These are phyloP conservation scores for Chaetodon trifascialis DNA, from an alignment of 2,113 vertebrate genomes.

Conservation along the genomic window DNA sequence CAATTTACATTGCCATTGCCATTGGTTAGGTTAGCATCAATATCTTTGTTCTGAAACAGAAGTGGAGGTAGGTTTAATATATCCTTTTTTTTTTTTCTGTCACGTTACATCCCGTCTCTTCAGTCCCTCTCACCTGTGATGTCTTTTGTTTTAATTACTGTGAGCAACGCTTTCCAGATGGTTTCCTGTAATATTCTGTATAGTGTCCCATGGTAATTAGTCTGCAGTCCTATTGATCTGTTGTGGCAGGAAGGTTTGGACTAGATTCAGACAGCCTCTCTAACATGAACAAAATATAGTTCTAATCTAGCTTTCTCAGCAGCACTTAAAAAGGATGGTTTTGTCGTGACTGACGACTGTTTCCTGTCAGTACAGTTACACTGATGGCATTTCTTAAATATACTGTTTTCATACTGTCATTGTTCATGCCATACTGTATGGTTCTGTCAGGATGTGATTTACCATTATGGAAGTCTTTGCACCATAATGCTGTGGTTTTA, in stretches of 20 bases:
- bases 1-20: no score
- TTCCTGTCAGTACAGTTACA: neutral
- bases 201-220: neutral
- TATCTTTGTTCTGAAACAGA: no score
- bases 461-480: neutral
- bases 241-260: neutral
- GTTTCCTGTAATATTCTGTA: neutral
- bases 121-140: no score
- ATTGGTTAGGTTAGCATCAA: no score
- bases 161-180: neutral
- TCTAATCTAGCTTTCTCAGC: neutral
- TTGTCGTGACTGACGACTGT: neutral
- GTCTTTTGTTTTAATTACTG: no score
- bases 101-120: no score
- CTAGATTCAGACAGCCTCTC: neutral
- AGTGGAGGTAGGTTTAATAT: no score
- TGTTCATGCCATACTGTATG: neutral
- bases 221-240: neutral
- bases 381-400: neutral
- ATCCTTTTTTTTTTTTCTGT: no score
- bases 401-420: neutral
- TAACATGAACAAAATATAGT: neutral
- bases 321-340: neutral
- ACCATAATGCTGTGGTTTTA: neutral
- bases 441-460: neutral